Evolutionary conservation across 1,140 invertebrate species (phyloP), one percentile per base, ranked within the genome.

Genomic region (Aphidius gifuensis): DNA sequence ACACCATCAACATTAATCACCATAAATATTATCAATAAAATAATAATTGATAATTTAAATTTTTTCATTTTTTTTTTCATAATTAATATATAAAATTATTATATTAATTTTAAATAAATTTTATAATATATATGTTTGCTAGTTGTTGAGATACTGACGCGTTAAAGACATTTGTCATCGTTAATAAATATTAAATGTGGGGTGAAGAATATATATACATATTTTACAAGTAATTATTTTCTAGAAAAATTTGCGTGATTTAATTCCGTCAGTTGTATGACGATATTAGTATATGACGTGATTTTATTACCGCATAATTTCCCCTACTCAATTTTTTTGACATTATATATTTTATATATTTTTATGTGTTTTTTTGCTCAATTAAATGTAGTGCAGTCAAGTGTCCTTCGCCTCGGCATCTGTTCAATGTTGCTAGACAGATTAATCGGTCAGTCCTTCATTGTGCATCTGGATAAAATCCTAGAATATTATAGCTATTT

Each of bases 291-390:
- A n/a, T 38, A 53, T 55, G 39, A 55, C 53, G 40, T 43, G 39
- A 55, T 55, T 55, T 42, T n/a, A 42, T 43, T 55, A 16, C 38
- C n/a, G 39, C 53, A 42, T 55, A 38, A 40, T 55, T 55, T 42
- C 40, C n/a, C 53, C 53, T 32, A 32, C 23, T 32, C 4, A 32
- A 32, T 32, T 32, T 32, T 32, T 32, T 32, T 32, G 16, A 16
- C 16, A 16, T 16, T 16, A 16, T 32, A 2, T 32, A 32, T 32
- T 16, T 16, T 16, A 16, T 32, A 32, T 32, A 32, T 32, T 32
- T 32, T 32, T 32, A 32, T 32, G 4, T 32, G 4, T 32, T 32
- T 32, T 32, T 32, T 32, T 32, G 23, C 23, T 32, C 23, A 32
- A 32, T 32, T 32, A 32, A 32, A 32, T 32, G 23, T 32, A 32